Evolutionary conservation across 2,113 vertebrate species (phyloP), one percentile per base, ranked within the genome.

Genomic region (Pygoscelis antarcticus): DNA sequence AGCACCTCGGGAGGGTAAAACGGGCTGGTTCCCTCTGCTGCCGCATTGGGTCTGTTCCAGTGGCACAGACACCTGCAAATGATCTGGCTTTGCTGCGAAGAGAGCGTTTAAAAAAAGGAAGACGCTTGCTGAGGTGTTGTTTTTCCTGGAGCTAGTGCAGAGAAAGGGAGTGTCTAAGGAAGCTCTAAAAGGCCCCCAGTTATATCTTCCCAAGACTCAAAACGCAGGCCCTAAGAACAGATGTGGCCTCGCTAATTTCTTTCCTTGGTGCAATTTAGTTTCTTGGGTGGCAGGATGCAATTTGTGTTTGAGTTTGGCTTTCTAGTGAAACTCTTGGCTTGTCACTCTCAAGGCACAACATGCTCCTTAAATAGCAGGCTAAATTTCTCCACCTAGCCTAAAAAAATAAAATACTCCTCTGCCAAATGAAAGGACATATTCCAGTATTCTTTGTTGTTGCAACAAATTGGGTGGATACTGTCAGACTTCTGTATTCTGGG

Each of bases 391-490:
- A 92, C 96, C 94, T 96, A 85, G 91, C 84, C 95, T 78, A 38
- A 58, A 83, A 94, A 95, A 94, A 93, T 91, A n/a, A 60, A 82
- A 83, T 27, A 69, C 54, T 61, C 55, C 79, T 76, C 83, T 96
- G 94, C 96, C 96, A 96, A 97, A 89, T 36, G 93, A 95, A 84
- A 95, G 96, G 95, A 96, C 96, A 95, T 77, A 83, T 96, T 95
- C 96, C 95, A 96, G 96, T 71, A 71, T 60, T 89, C 93, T 97
- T 93, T 95, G 89, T 96, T 97, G 94, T 97, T 96, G 87, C 95
- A 97, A 97, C 96, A 96, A 94, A 96, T 94, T 93, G 96, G 97
- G 97, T 93, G 96, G 96, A 93, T 97, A 83, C 95, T 96, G 96
- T 97, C 96, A 97, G 95, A 91, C 93, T 96, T 97, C 91, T 97